Evolutionary conservation across 1,140 invertebrate species (phyloP), one percentile per base, ranked within the genome.

Genomic region (Drosophila kikkawai): DNA sequence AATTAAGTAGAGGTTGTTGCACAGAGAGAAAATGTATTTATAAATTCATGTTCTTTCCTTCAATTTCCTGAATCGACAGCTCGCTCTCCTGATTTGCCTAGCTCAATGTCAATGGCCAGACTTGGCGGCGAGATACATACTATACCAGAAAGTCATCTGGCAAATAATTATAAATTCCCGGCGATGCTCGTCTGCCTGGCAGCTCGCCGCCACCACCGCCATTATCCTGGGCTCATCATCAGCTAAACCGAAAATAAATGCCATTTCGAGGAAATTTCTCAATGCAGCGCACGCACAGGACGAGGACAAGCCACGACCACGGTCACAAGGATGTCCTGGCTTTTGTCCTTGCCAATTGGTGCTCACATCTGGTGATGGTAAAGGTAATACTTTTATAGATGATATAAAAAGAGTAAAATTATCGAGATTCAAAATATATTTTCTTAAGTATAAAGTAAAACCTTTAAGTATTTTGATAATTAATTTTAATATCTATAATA

Each of bases 101-200:
- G 70, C 76, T 69, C 80, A 80, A 60, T 85, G 82, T 80, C 82
- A 84, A 67, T 67, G 71, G 63, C 74, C 70, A 70, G 70, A 75
- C 68, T 37, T 26, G 64, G 34, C 26, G n/a, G 17, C 3, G n/a
- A 15, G 7, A 42, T 32, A 13, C 26, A 50, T 13, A 45, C 34
- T 32, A 13, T 36, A 59, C 17, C 55, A 44, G 68, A 75, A 75
- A 75, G 68, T 74, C 66, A 56, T 71, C 57, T 42, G 42, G 61
- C 80, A 70, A 76, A 83, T 83, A 83, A 80, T 80, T 83, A 80
- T 67, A 74, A 82, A 84, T 75, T 70, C 76, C 60, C 68, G 17
- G 63, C 47, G 80, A 26, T 82, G 51, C 51, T 48, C 45, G 70
- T 73, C 44, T 68, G 53, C 75, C 71, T 56, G 59, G 44, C 56